These are phyloP conservation scores for Folsomia manolachei DNA, from an alignment of 2,888 invertebrate species.

Conservation along the genomic window DNA sequence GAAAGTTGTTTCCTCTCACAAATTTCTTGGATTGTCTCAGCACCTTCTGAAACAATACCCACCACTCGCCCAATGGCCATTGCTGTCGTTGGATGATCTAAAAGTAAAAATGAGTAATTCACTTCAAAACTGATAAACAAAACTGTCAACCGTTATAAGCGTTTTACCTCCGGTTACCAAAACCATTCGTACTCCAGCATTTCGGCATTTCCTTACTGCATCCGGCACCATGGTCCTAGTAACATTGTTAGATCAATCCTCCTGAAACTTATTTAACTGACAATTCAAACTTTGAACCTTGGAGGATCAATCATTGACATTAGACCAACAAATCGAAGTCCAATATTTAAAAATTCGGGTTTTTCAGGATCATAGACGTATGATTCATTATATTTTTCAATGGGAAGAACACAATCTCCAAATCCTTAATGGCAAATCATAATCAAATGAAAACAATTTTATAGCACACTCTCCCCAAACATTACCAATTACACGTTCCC, in stretches of 20 bases:
- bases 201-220: conserved; percentile 28
- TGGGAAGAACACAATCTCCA: conserved; percentile 34
- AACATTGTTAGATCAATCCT: too few species aligned
- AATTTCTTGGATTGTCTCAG: conserved; percentile 52
- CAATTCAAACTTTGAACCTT: too few species aligned
- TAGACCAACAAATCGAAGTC: conserved; percentile 31
- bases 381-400: conserved; percentile 24
- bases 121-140: neutral
- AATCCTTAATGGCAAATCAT: conserved; percentile 24
- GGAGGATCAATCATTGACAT: conserved; percentile 35
- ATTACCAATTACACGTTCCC: conserved; percentile 37
- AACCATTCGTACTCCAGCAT: conserved; percentile 25
- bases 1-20: conserved; percentile 53
- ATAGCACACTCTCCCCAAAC: neutral
- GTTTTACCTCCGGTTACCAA: conserved; percentile 24
- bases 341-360: conserved; percentile 30
- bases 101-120: conserved; percentile 19
- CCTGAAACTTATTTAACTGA: neutral
- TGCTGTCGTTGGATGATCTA: conserved; percentile 37
- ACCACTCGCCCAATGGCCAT: conserved; percentile 30
- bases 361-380: conserved; percentile 30
- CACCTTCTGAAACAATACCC: conserved; percentile 25
- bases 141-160: neutral
- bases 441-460: neutral
- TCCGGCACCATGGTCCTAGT: conserved; percentile 17